Base-by-base conservation (phyloP, 2,888 invertebrate genomes). In the Hyppa rectilinea region DNA sequence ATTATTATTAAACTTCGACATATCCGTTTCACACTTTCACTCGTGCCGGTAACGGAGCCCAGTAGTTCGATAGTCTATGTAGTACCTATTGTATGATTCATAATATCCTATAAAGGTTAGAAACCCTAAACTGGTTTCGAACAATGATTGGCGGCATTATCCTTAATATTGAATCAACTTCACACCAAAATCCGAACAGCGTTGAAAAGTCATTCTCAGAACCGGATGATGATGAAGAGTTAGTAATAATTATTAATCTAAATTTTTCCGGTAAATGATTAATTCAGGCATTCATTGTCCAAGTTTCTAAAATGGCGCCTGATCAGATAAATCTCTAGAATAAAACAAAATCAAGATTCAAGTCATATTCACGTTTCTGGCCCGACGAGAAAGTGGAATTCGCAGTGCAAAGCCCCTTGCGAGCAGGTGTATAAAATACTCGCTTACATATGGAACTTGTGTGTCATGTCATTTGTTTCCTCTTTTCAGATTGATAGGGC, bases 401-500 rank as follows among this genome's bases (percentile, higher is more conserved):
- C 45, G 10, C 55, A 70, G 68, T 71, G 60, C 74, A 76, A 71
- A 75, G 74, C 60, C 78, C 80, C 53, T 60, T 68, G 40, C 31
- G 20, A 53, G 66, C 52, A 65, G 38, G 62, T 71, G 58, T 67
- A 73, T 75, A 75, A 71, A 62, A 70, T 50, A 72, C 53, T 10
- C 31, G 56, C 72, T 49, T 47, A 26, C 56, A 56, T 63, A 62
- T 67, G 29, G 49, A 70, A 40, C 50, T 63, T 34, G 68, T 66
- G 59, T 70, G 64, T 76, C 80, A 75, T 71, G 63, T 71, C 74
- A 75, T 63, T 52, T 76, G 56, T 76, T 81, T 78, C 68, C 71
- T 71, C 75, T 60, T 71, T 76, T 7, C 87, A 97, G 97, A 90
- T 92, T 98, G 80, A 96, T 98, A 85, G 97, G 98, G 2, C 98